Evolutionary conservation across 2,888 invertebrate species (phyloP).

Genomic region (Metalampra italica): DNA sequence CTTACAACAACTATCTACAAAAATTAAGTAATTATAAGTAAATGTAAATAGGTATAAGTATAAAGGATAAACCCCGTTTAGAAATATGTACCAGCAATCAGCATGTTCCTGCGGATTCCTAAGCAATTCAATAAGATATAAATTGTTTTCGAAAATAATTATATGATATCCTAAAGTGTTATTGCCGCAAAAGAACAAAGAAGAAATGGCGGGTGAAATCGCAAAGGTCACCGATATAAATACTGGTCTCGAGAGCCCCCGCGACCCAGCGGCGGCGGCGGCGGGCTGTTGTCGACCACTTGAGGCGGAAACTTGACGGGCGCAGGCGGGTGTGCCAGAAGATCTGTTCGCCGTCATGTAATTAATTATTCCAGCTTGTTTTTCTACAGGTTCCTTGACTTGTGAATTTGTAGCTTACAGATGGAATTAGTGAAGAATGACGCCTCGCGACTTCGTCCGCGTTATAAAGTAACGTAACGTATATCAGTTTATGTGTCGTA

Average conservation of each 20-base stretch:
- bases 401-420: not conserved
- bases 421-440: too few relatives aligned
- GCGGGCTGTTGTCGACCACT: conserved; percentile 28
- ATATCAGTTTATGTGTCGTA: too few relatives aligned
- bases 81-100: too few relatives aligned
- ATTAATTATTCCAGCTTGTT: conserved; percentile 12
- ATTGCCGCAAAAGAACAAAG: conserved; percentile 33
- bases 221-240: conserved; percentile 27
- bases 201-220: conserved; percentile 35
- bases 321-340: conserved; percentile 33
- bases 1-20: too few relatives aligned
- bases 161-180: not conserved
- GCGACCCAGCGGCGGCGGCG: conserved; percentile 27
- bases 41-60: too few relatives aligned
- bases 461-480: too few relatives aligned
- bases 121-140: too few relatives aligned
- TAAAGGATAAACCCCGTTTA: too few relatives aligned
- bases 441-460: too few relatives aligned
- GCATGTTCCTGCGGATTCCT: not conserved
- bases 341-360: conserved; percentile 42
- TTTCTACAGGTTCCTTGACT: conserved; percentile 7
- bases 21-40: too few relatives aligned
- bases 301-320: conserved; percentile 28
- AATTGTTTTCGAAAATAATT: too few relatives aligned
- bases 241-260: conserved; percentile 28